Base-by-base conservation (phyloP, 2,797 vertebrate genomes). In the Ataeniobius toweri region DNA sequence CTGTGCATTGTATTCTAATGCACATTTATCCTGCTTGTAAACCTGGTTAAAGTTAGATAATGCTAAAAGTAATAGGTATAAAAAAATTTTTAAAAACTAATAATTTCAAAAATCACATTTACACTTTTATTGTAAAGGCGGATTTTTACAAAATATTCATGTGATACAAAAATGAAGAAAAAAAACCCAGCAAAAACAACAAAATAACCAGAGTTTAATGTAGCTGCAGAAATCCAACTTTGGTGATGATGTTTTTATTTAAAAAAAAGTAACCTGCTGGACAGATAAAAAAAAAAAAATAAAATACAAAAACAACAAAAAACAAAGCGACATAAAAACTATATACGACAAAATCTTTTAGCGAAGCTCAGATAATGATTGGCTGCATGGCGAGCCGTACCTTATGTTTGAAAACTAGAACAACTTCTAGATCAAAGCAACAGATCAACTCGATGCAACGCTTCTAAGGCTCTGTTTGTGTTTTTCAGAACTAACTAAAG, bases 111-210 rank as follows among this genome's bases (percentile, higher is more conserved):
- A 48, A 80, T 83, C 85, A 95, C 92, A 92, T 93, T 92, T 90
- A 93, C 79, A 87, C 89, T 91, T 95, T 95, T 94, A 95, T 97
- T 97, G 95, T 97, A 97, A 98, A 98, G 95, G 94, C 96, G 94
- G 92, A 97, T 97, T 97, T 96, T 97, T 98, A 96, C 94, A 97
- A 98, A 98, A 97, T 92, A 96, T 90, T 90, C 94, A 94, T 91
- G 91, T 95, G 93, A 95, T 96, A 96, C 92, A 95, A 91, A 95
- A 80, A 80, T 73, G 76, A 86, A 84, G 67, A 76, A 85, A 89
- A 36, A 71, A 73, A 78, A 44, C 79, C 67, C 55, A 74, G 58
- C 73, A 83, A 80, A 72, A 31, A 56, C 39, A 75, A 46, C 77
- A 71, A 77, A 26, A 77, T 22, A 9, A 13, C 82, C 56, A 59